phyloP scores from a whole-genome alignment of 2,888 invertebrate genomes.

The Acholoe squamosa region DNA sequence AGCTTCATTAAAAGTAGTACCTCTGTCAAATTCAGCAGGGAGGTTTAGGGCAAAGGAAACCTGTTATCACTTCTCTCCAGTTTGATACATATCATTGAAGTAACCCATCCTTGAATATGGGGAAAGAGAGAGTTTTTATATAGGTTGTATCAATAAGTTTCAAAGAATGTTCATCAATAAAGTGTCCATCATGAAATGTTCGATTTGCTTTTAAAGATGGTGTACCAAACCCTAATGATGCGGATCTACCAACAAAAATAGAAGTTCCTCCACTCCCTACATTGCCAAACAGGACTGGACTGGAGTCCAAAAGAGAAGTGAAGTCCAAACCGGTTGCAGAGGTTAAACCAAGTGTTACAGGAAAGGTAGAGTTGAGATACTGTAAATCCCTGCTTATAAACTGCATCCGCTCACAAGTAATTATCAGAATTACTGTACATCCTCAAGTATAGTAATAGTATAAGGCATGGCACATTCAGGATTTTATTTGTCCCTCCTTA shows the following conservation, averaged over 20 bases:
- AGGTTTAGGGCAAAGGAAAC: neutral
- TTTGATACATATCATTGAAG: neutral
- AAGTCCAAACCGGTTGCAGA: neutral
- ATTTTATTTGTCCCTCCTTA: no score
- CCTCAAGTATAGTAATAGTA: no score
- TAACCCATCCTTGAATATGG: no score
- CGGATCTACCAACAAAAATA: neutral
- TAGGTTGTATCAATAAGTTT: neutral
- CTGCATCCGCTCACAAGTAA: no score
- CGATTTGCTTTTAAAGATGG: neutral
- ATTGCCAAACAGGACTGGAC: neutral
- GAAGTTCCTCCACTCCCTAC: neutral
- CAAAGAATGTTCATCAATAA: neutral
- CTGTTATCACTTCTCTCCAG: neutral
- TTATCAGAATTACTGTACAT: no score
- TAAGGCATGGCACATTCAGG: no score
- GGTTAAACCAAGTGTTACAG: neutral
- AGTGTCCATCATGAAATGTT: neutral
- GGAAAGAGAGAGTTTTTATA: no score
- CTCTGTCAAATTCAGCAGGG: neutral
- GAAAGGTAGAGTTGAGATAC: neutral
- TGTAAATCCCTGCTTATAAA: no score
- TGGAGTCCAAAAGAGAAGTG: neutral
- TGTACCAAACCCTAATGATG: neutral
- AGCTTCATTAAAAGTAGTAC: neutral